These are phyloP conservation scores for Garrulus glandarius DNA, from an alignment of 2,797 vertebrate genomes.

Conservation along the genomic window DNA sequence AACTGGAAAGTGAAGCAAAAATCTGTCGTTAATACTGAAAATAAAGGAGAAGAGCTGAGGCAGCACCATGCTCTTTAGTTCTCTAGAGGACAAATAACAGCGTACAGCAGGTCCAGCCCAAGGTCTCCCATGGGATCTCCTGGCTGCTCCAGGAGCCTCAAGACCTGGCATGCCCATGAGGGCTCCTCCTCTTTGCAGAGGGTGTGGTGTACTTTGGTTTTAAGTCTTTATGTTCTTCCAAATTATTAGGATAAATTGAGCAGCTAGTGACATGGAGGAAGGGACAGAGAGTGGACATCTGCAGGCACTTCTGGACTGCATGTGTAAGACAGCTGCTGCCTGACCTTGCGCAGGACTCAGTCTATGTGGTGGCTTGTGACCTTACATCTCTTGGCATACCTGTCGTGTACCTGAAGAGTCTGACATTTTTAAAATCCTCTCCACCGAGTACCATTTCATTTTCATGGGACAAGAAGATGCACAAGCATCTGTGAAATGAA, in stretches of 20 bases:
- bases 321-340: not conserved
- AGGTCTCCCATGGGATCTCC: not conserved
- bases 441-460: not conserved
- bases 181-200: not conserved
- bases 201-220: not conserved
- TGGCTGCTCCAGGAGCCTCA: not conserved
- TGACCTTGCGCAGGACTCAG: not conserved
- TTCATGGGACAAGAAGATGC: not conserved
- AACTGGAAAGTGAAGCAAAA: not conserved
- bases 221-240: not conserved
- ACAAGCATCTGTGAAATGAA: not conserved
- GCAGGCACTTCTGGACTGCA: not conserved
- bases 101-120: not conserved
- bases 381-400: not conserved
- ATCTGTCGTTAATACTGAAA: not conserved
- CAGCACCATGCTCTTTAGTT: not conserved
- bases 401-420: not conserved
- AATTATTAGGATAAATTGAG: not conserved
- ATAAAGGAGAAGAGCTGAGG: not conserved
- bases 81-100: not conserved
- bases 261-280: not conserved
- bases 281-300: not conserved
- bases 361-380: not conserved
- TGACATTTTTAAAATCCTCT: not conserved
- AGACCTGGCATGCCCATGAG: not conserved